Base-by-base conservation (phyloP, 64 coral and sea anemone genomes). In the Stichodactyla mertensii region DNA sequence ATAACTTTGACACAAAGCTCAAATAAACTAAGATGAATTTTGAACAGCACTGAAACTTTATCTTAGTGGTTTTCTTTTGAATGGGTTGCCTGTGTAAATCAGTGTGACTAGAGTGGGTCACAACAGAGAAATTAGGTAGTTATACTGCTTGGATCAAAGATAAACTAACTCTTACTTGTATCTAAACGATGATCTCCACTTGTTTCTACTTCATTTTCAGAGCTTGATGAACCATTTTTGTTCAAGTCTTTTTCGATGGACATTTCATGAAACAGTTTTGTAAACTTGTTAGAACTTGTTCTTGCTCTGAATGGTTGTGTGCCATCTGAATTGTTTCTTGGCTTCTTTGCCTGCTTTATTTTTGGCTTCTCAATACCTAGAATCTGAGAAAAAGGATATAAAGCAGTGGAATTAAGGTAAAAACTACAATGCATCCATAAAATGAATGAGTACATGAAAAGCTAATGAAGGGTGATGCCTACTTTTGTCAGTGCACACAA, bases 231-330 rank as follows among this genome's bases (percentile, higher is more conserved):
- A 24, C 36, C 83, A 6, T 45, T 64, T 59, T 55, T 62, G 56
- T 85, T 64, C 10, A 85, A 64, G 18, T 85, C 83, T 85, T 85
- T 85, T 61, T 85, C 83, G 23, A 85, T 61, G 6, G 83, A 85
- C 83, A 85, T 24, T 51, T 85, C 54, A 55, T 64, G 55, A 55
- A 85, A 85, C 18, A 85, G 83, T 64, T 85, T 64, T 55, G 83
- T 85, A 31, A 85, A 85, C 13, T 61, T 85, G 53, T 85, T 55
- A 23, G 83, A 85, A 26, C 56, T 64, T 5, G 83, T 14, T 28
- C 83, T 57, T 51, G 27, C 8, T 16, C 83, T 85, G 54, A 85
- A 58, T 18, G 83, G 24, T 85, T 55, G 56, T 8, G 13, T 6
- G 22, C 56, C n/a, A 4, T 82, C 31, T 27, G 0, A 31, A 23